Conservation (phyloP, 2,888 invertebrate species). For the Phaonia tiefii region DNA sequence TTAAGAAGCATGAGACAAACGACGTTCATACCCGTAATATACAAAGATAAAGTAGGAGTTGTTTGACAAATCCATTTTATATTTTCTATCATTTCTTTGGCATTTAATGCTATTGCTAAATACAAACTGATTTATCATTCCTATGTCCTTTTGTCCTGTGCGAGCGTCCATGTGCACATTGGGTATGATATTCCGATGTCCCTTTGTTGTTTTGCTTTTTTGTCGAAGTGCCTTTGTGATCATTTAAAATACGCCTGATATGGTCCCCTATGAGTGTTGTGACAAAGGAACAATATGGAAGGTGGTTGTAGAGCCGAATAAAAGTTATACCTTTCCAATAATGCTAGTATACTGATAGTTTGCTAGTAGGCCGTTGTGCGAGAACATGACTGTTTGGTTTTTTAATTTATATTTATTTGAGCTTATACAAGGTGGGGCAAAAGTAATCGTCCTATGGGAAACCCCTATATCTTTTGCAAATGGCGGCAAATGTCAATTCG, state of each 20-base stretch:
- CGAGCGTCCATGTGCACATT: constrained; percentile 46
- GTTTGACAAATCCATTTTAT: constrained; percentile 51
- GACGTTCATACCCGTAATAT: constrained; percentile 8
- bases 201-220: constrained; percentile 54
- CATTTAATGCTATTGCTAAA: constrained; percentile 11
- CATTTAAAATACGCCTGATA: constrained; percentile 38
- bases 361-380: too few species aligned
- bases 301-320: constrained; percentile 17
- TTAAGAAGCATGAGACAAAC: constrained; percentile 24
- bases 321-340: too few species aligned
- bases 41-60: constrained; percentile 46
- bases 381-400: too few species aligned
- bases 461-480: too few species aligned
- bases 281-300: constrained; percentile 16
- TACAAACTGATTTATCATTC: constrained; percentile 36
- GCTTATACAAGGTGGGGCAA: too few species aligned
- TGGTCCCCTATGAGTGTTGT: constrained; percentile 16
- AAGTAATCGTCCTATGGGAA: too few species aligned
- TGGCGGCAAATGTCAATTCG: too few species aligned
- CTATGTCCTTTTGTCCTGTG: constrained; percentile 38
- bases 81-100: constrained; percentile 15
- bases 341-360: too few species aligned
- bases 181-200: constrained; percentile 52
- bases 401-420: too few species aligned
- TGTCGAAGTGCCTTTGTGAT: constrained; percentile 46